phyloP scores from a whole-genome alignment of 2,113 vertebrate genomes.

The Centropristis striata region DNA sequence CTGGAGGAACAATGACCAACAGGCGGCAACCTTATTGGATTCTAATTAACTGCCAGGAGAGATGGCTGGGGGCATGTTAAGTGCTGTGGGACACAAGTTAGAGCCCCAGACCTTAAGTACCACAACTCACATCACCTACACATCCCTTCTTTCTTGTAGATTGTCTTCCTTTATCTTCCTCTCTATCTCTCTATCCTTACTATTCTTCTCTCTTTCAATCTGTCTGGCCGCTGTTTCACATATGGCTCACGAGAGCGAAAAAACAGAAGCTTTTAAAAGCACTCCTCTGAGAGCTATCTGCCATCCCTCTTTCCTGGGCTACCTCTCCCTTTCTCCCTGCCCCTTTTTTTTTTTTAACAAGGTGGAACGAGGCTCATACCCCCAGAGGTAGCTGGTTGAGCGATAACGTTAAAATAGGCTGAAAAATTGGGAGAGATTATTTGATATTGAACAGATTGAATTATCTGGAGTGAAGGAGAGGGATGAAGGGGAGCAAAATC shows the following conservation, averaged over 20 bases:
- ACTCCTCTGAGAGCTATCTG: conserved; percentile 72
- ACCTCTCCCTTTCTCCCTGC: conserved; percentile 39
- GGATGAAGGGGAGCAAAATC: conserved; percentile 70
- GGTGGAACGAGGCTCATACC: conserved; percentile 63
- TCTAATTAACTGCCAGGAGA: conserved; percentile 87
- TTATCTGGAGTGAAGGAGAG: conserved; percentile 73
- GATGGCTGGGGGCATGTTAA: conserved; percentile 80
- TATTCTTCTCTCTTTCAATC: conserved; percentile 55
- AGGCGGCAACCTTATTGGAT: conserved; percentile 87
- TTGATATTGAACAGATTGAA: conserved; percentile 83
- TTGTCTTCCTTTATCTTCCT: conserved; percentile 34
- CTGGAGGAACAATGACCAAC: conserved; percentile 83
- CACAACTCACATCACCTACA: conserved; percentile 53
- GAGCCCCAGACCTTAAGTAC: conserved; percentile 63
- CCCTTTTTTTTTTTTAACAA: conserved; percentile 65
- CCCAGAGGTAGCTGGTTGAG: conserved; percentile 72
- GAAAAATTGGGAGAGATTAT: conserved; percentile 78
- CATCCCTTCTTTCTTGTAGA: conserved; percentile 17
- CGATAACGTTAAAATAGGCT: conserved; percentile 78
- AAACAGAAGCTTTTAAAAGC: conserved; percentile 70
- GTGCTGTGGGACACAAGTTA: conserved; percentile 81
- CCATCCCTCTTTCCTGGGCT: conserved; percentile 64
- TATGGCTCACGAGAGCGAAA: conserved; percentile 70
- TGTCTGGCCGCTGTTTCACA: conserved; percentile 67
- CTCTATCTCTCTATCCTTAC: conserved; percentile 29